A percentile compares a stretch with the other conserved stretches of the same genome.
These are phyloP conservation scores for Okamejei kenojei DNA, from an alignment of 2,797 vertebrate species.

Conservation along the genomic window DNA sequence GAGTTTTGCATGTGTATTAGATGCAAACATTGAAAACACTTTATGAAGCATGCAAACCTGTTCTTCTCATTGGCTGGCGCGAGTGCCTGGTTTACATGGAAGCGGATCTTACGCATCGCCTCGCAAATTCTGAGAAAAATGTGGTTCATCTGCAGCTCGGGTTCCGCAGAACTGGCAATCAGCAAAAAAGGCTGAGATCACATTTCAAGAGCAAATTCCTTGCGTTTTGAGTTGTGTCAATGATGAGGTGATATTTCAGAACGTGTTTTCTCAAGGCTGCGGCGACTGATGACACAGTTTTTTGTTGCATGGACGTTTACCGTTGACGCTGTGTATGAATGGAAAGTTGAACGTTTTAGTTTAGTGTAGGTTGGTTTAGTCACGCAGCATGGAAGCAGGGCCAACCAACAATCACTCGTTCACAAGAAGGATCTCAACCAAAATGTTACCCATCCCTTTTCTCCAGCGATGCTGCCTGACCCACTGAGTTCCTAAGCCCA, in stretches of 20 bases:
- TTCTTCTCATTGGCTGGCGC: too few species aligned
- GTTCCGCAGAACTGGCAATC: constrained; percentile 1
- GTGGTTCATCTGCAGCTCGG: not conserved
- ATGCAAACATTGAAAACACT: not conserved
- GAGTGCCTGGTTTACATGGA: not conserved
- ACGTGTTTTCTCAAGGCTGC: not conserved
- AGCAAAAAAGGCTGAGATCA: not conserved
- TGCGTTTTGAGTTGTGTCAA: not conserved
- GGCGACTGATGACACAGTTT: not conserved
- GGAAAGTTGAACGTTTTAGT: not conserved
- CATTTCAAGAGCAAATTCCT: not conserved
- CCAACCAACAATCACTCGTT: too few species aligned
- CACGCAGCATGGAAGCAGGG: too few species aligned
- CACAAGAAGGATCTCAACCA: too few species aligned
- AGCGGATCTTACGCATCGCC: not conserved
- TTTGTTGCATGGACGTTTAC: not conserved
- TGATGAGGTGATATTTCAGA: not conserved
- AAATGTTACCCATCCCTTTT: too few species aligned
- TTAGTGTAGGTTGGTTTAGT: too few species aligned
- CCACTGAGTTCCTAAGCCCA: too few species aligned
- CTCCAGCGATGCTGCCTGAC: too few species aligned
- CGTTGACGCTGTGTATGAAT: too few species aligned
- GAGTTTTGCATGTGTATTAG: too few species aligned
- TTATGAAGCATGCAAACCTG: not conserved
- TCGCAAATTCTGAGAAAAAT: constrained; percentile 17